Conservation (phyloP, 1,140 invertebrate genomes). For the Drosophila neocordata region DNA sequence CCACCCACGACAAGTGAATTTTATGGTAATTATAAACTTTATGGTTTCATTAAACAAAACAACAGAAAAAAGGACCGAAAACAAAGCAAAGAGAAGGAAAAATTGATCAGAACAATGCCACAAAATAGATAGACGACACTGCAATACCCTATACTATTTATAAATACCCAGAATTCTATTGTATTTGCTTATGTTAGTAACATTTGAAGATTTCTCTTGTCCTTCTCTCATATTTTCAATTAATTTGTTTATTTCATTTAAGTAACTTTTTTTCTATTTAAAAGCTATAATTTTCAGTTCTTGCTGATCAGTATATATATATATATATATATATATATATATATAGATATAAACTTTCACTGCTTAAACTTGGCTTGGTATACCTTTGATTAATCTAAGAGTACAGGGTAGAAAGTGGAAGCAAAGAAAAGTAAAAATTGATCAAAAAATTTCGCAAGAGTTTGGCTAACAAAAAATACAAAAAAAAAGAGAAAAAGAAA, state of each 20-base stretch:
- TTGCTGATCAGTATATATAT: background rate
- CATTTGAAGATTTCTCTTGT: too few species aligned
- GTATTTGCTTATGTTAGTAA: too few species aligned
- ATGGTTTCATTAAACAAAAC: slow-evolving; percentile 67
- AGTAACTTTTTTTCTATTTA: background rate
- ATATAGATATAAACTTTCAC: background rate
- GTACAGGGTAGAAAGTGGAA: background rate
- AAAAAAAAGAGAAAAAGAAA: background rate
- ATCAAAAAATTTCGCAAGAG: slow-evolving; percentile 12
- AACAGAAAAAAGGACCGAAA: slow-evolving; percentile 27
- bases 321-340: background rate
- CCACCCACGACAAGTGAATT: slow-evolving; percentile 58
- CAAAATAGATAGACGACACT: background rate
- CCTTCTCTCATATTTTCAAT: too few species aligned
- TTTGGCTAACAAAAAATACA: background rate
- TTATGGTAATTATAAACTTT: slow-evolving; percentile 79
- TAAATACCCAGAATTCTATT: too few species aligned
- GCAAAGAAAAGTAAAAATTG: background rate
- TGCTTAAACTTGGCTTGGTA: background rate
- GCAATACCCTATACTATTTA: background rate
- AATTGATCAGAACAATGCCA: slow-evolving; percentile 22
- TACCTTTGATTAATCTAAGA: background rate
- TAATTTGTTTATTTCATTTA: too few species aligned
- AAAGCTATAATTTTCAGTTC: background rate
- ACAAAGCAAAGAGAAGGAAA: slow-evolving; percentile 20